Evolutionary conservation across 2,888 invertebrate species (phyloP), one percentile per base, ranked within the genome.

Genomic region (Drosophila limbata): DNA sequence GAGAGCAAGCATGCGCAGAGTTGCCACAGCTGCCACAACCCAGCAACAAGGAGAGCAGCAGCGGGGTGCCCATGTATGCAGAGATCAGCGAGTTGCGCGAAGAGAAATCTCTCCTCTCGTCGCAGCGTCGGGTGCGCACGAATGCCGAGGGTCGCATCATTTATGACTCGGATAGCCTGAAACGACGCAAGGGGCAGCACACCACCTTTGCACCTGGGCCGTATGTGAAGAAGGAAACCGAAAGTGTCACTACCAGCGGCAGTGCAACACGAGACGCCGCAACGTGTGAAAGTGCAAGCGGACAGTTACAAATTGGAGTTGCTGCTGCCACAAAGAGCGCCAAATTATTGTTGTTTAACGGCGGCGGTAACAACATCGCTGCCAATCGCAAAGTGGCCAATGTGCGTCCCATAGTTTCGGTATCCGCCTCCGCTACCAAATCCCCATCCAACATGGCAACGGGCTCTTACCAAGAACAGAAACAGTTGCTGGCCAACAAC

Each of bases 141-240:
- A 96, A 97, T 92, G 96, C 97, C 25, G 96, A 96, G 88, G 98
- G 97, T 56, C 96, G 96, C 94, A 96, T 97, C 47, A 96, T 97
- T 69, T 97, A 96, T 93, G 96, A 96, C 73, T 97, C 97, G 19
- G 97, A 97, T 85, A 97, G 97, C 90, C 93, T 97, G 74, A 95
- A 95, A 90, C 94, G 96, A 83, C 91, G 92, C 79, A 96, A 96
- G 93, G 96, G 95, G 69, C 95, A 96, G 15, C 96, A 97, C 89
- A 96, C 96, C 39, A 97, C 97, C 35, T 97, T 97, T 89, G 96
- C 96, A 93, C 97, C 97, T 62, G 97, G 97, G 79, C 97, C 96
- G 45, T 96, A 96, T 91, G 96, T 97, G 25, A 96, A 96, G 25
- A 96, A 96, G 93, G 95, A 94, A 94, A 84, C 94, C 94, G 51